Evolutionary conservation across 1,140 invertebrate species (phyloP), one percentile per base, ranked within the genome.

Genomic region (Camponotus vicinus): DNA sequence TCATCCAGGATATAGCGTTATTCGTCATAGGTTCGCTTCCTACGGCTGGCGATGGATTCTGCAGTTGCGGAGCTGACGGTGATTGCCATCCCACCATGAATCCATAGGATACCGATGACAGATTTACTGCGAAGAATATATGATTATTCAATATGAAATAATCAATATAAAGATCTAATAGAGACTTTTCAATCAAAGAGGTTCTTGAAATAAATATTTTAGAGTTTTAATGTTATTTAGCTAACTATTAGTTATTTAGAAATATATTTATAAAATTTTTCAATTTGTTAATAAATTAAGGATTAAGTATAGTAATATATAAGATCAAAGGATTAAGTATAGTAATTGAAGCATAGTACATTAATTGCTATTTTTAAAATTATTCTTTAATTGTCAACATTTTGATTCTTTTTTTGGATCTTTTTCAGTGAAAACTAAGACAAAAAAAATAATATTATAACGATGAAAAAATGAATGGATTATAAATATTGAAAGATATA

Each of bases 21-120:
- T 95, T 93, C 0, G 95, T 95, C 69, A 96, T 90, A 0, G 95
- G 93, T 6, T 34, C 79, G 0, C 45, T 82, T 4, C 94, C 95
- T 0, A 95, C 86, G 0, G 96, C 95, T 0, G 94, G 93, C 21
- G 92, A 34, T 0, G 91, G 63, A 0, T 94, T 94, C 70, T 94
- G 93, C 1, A 96, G 82, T n/a, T 93, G 86, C 0, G 94, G 95
- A 9, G 94, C 92, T 84, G 95, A 93, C 1, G 96, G 96, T 0
- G 96, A 96, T 9, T 95, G 88, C 96, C 96, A 96, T 13, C 96
- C 96, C 0, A 95, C 73, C 52, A 95, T 93, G 21, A 94, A 89
- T 0, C 96, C 96, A 73, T 96, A 96, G 0, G 93, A 91, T n/a
- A 96, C 84, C 0, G 94, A 69, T 5, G 95, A 93, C 0, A 96